Base-by-base conservation (phyloP, 2,888 invertebrate genomes). In the Sisyra terminalis region DNA sequence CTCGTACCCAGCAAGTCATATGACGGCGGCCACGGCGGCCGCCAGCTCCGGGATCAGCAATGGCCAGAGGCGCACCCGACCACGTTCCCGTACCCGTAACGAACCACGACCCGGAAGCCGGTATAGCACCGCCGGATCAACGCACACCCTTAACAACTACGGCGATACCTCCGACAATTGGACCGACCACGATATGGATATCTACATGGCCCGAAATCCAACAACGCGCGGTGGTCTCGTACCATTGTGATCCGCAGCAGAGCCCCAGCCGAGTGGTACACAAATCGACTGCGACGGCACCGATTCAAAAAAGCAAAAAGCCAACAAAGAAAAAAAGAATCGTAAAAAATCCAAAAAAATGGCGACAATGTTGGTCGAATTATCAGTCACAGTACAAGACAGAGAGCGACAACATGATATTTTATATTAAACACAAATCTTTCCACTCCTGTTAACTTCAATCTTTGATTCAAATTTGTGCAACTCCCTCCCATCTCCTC, bases 101-200 rank as follows among this genome's bases (percentile, higher is more conserved):
- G 67, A 76, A 53, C 70, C 74, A 51, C 65, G 78, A 55, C 83
- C 84, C 44, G 78, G 82, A 57, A 84, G 86, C 65, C 72, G 87
- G 53, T 74, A 73, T 58, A 78, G 79, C 53, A 69, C 80, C 47
- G 81, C 83, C 46, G 86, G 86, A 50, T 86, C 86, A 18, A 78
- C 77, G 38, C 77, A 86, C 52, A 86, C 85, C 37, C 69, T 86
- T 55, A 86, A 78, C 56, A 78, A 85, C 60, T 87, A 86, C 61
- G 85, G 86, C 60, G 88, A 87, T 58, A 82, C 84, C 40, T 85
- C 86, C 61, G 86, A 87, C 60, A 84, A 84, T 61, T 92, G 90
- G 90, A 89, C 90, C 52, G 90, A 90, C 64, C 89, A 90, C 61
- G 90, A 90, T 59, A 88, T 90, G 84, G 90, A 90, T 54, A 89